phyloP scores from a whole-genome alignment of 1,140 invertebrate species.

The Holotrichia oblita region DNA sequence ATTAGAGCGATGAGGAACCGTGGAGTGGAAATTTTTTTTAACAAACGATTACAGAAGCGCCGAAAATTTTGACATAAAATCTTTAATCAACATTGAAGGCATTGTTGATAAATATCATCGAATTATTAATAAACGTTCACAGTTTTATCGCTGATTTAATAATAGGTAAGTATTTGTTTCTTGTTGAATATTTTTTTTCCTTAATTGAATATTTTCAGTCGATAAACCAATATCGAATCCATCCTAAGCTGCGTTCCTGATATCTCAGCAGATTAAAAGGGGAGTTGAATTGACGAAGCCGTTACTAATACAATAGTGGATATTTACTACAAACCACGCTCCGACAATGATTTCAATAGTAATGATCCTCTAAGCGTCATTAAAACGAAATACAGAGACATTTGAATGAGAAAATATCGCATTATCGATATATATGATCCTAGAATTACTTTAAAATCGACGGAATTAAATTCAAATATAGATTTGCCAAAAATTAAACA shows the following conservation, averaged over 20 bases:
- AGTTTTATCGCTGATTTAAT: constrained; percentile 52
- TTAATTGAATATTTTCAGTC: constrained; percentile 58
- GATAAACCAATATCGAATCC: constrained; percentile 68
- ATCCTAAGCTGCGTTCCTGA: constrained; percentile 72
- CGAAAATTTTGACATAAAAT: constrained; percentile 65
- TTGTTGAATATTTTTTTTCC: background rate
- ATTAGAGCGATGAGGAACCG: constrained; percentile 95
- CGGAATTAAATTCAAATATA: constrained; percentile 54
- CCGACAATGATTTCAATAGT: constrained; percentile 63
- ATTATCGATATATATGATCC: constrained; percentile 44
- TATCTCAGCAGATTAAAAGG: constrained; percentile 70
- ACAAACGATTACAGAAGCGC: constrained; percentile 57
- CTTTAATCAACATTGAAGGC: constrained; percentile 66
- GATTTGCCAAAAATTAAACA: constrained; percentile 57
- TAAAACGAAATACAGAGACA: constrained; percentile 47
- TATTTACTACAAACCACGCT: constrained; percentile 73
- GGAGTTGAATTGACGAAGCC: constrained; percentile 66
- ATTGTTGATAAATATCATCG: constrained; percentile 61
- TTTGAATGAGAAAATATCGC: background rate
- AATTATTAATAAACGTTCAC: constrained; percentile 67
- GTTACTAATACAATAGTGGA: constrained; percentile 70
- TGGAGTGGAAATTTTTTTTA: constrained; percentile 91
- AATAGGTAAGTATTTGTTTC: constrained; percentile 44
- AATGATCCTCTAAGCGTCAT: constrained; percentile 56
- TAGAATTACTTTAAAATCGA: constrained; percentile 52